Base-by-base conservation (phyloP, 2,888 invertebrate genomes). In the Cyrtodaria siliqua region DNA sequence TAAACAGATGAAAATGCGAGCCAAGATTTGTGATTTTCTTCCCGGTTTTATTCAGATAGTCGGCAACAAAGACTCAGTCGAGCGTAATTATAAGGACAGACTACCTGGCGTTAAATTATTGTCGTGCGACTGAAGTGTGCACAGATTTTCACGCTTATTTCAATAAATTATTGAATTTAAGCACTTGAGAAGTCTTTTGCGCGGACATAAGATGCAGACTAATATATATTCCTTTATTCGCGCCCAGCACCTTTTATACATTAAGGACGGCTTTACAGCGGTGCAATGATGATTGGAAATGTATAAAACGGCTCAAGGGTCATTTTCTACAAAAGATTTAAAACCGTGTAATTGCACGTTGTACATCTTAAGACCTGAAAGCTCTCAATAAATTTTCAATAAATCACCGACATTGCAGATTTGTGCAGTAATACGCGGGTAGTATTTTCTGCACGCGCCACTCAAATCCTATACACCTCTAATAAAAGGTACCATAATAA, bases 301-400 rank as follows among this genome's bases (percentile, higher is more conserved):
- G 20, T 38, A 59, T 53, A 33, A 55, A 64, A 71, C 23, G 64
- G 27, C 61, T 73, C 23, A 59, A 75, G 66, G 80, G 80, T 77
- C 80, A 76, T 66, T 67, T 55, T 33, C 56, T 40, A 77, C 76
- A 77, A 77, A 70, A 73, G 70, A 47, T 38, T 70, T 70, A 77
- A 63, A 73, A 56, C 62, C 53, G 57, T 53, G 67, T 80, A 80
- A 80, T 80, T 80, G 67, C 64, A 59, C 61, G 55, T 57, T 73
- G 80, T 73, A 63, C 70, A 70, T 67, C 62, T 59, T 60, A 26
- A 60, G 59, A 55, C 59, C 64, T 57, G 38, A 56, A 42, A 62
- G 61, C 67, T 77, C 80, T 80, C 71, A 69, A 80, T 80, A 73
- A 80, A 80, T 70, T 59, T 70, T 80, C 80, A 66, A 80, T 80